Base-by-base conservation (phyloP, 2,113 vertebrate genomes). In the Nerophis ophidion region DNA sequence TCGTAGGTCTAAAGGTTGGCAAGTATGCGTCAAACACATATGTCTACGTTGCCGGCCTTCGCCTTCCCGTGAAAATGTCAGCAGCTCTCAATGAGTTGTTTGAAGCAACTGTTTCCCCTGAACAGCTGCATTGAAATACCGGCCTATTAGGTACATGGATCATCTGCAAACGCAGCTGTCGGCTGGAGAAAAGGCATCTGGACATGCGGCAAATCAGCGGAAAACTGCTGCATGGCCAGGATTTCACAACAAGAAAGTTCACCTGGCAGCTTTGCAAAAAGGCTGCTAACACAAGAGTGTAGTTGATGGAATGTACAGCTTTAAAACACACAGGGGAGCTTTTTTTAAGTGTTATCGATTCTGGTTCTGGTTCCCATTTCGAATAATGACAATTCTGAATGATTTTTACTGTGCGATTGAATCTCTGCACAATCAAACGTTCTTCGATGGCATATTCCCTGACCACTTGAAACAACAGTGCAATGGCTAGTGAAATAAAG, bases 61-160 rank as follows among this genome's bases (percentile, higher is more conserved):
- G 17, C 70, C 70, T 72, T 69, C 58, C 63, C 67, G 71, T 72
- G 81, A 76, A 89, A 89, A 88, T 88, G 85, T 89, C 81, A 90
- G 71, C 64, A 1, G 69, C 65, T 77, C 54, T 63, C 63, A 77
- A 65, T 68, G 70, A 72, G 79, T 66, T 60, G 66, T 77, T 86
- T 67, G 65, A 80, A 70, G 64, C 63, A 79, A 81, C 62, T 46
- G 55, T 64, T 45, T 66, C 72, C 67, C 60, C 72, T 52, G 76
- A 88, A 70, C 88, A 87, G 83, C 89, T 88, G 84, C 84, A 83
- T 84, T 84, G 80, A 86, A 84, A 85, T 71, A 84, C 72, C 64
- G 71, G 80, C 81, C 84, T 87, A 78, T 88, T 88, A 87, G 81
- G 83, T 85, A 84, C 85, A 88, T 84, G 72, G 81, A 87, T 86